Percentiles rank a stretch among this genome's conserved stretches.
Conservation (phyloP, 1,140 invertebrate genomes). For the Ostrea denselamellosa region DNA sequence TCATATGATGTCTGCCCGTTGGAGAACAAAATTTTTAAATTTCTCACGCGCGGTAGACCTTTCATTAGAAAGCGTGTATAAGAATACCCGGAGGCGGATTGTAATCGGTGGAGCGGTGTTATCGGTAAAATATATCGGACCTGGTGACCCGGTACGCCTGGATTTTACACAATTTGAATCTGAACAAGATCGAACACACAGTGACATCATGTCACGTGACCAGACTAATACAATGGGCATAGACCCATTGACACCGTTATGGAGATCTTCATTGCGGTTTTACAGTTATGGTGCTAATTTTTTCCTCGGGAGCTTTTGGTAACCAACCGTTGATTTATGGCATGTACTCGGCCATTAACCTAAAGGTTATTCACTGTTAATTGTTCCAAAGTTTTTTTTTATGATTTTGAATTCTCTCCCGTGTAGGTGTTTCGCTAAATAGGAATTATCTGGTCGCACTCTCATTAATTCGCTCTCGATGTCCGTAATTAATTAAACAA, state of each 20-base stretch:
- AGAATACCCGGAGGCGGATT: conserved; percentile 9
- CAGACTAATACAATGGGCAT: neutral
- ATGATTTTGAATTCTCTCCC: too few species aligned
- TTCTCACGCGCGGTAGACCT: neutral
- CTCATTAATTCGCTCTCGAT: too few species aligned
- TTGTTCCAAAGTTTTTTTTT: neutral
- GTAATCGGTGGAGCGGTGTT: neutral
- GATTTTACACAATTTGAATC: neutral
- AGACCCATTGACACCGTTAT: neutral
- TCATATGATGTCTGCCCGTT: neutral
- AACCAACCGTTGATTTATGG: neutral
- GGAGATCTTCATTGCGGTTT: neutral
- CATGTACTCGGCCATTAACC: neutral
- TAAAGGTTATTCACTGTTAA: neutral
- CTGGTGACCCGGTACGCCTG: neutral
- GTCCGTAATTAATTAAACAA: too few species aligned
- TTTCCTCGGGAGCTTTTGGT: neutral
- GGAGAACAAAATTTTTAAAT: neutral
- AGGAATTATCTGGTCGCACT: too few species aligned
- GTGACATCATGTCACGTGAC: neutral
- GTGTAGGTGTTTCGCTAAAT: too few species aligned
- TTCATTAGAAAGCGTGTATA: neutral
- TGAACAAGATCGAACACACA: neutral
- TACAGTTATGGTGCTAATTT: neutral
- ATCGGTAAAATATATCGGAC: neutral